These are phyloP conservation scores for Acrocephalus scirpaceus DNA, from an alignment of 2,797 vertebrate genomes.

Conservation along the genomic window DNA sequence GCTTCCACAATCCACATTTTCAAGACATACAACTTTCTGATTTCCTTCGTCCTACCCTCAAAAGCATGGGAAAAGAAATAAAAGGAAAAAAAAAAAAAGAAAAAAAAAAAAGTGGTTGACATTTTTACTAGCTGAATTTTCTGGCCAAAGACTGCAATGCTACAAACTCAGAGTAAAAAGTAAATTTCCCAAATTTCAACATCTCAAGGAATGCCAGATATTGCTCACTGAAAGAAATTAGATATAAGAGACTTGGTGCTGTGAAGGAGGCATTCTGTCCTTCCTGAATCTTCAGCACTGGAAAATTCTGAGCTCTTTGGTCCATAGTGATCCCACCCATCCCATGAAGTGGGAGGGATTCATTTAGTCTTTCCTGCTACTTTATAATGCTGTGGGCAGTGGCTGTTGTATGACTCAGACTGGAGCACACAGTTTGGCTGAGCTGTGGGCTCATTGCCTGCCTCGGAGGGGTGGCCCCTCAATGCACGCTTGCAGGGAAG, in stretches of 20 bases:
- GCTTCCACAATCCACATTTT: background rate
- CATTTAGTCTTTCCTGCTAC: background rate
- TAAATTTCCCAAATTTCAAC: background rate
- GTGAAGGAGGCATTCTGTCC: background rate
- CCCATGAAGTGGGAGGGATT: background rate
- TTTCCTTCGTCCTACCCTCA: background rate
- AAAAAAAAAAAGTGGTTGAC: accelerated
- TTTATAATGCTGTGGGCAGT: background rate
- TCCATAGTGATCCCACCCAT: background rate
- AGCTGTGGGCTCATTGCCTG: accelerated
- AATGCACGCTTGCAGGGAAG: background rate
- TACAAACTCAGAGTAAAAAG: background rate
- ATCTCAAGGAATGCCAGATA: background rate
- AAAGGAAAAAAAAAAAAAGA: background rate
- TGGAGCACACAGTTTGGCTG: background rate
- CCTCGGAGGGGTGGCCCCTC: background rate
- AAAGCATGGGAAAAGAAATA: background rate
- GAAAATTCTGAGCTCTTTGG: background rate
- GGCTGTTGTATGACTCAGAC: background rate
- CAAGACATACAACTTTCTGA: background rate
- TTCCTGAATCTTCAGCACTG: background rate
- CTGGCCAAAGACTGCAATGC: background rate
- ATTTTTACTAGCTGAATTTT: background rate
- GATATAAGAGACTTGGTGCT: background rate
- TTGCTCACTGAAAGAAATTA: background rate